Base-by-base conservation (phyloP, 2,888 invertebrate genomes). In the Erebia aethiops region DNA sequence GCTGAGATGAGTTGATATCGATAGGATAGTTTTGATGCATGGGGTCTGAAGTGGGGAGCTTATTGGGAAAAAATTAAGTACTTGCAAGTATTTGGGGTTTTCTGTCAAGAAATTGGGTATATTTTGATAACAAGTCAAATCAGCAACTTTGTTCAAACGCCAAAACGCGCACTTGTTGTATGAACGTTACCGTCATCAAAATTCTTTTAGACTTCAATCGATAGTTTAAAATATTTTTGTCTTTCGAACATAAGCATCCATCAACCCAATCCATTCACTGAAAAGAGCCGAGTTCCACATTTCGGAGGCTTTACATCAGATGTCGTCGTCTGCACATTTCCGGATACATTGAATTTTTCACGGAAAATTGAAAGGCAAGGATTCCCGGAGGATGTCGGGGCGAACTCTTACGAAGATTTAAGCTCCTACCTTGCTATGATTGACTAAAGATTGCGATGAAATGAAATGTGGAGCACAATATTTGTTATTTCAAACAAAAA, bases 261-360 rank as follows among this genome's bases (percentile, higher is more conserved):
- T 62, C 18, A 21, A 65, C 16, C 16, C 26, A 35, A 65, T 65
- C 35, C 41, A 21, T 16, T 41, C 52, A 54, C 16, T 61, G 66
- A 75, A 70, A 76, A 64, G 64, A 67, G 74, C 64, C 35, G 43
- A 18, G 72, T 76, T 70, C 76, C 77, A 77, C 78, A 81, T 80
- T 79, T 79, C 77, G 71, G 66, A 52, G 66, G 77, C 76, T 75
- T 77, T 78, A 77, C 77, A 78, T 78, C 78, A 76, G 72, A 72
- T 72, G 75, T 74, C 21, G 77, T 80, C 80, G 79, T 77, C 78
- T 78, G 76, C 77, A 76, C 72, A 77, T 72, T 69, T 71, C 72
- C 67, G 78, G 75, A 81, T 76, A 87, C 86, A 90, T 91, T 88
- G 88, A 87, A 90, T 90, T 89, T 90, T 84, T 87, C 86, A 86